Evolutionary conservation across 2,888 invertebrate species (phyloP).

Genomic region (Drosophila monieri): DNA sequence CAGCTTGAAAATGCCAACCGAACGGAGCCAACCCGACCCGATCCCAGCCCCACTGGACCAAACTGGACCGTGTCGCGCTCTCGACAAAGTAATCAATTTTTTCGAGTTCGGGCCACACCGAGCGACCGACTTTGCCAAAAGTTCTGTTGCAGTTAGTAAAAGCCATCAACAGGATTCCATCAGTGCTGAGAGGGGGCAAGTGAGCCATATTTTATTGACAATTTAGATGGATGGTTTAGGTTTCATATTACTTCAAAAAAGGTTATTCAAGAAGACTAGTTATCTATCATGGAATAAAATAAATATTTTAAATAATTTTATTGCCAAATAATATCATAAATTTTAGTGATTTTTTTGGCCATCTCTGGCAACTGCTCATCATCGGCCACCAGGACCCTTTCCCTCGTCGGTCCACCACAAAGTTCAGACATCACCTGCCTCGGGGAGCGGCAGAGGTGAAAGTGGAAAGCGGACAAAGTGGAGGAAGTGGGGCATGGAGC

Average conservation of each 20-base stretch:
- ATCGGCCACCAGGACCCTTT: conserved; percentile 5
- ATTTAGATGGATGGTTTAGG: neutral
- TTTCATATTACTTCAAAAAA: too few relatives aligned
- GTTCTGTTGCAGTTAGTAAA: conserved; percentile 52
- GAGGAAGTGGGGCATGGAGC: conserved; percentile 37
- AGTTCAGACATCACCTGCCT: conserved; percentile 74
- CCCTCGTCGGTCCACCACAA: conserved; percentile 54
- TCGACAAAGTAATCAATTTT: conserved; percentile 74
- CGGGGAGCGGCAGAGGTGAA: conserved; percentile 46
- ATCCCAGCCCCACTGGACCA: conserved; percentile 28
- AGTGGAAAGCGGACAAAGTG: conserved; percentile 11
- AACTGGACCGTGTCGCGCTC: conserved; percentile 53
- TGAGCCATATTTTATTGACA: neutral
- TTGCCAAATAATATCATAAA: neutral
- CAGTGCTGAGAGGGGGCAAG: neutral
- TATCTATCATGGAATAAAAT: neutral
- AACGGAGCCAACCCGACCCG: conserved; percentile 14
- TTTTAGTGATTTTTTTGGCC: neutral
- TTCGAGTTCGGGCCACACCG: conserved; percentile 39
- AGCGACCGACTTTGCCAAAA: conserved; percentile 61
- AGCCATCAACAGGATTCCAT: conserved; percentile 10
- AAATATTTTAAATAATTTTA: neutral
- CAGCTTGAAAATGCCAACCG: conserved; percentile 67
- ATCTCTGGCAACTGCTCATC: conserved; percentile 25
- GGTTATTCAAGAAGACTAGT: neutral